Base-by-base conservation (phyloP, 2,113 vertebrate genomes). In the Delphinapterus leucas region DNA sequence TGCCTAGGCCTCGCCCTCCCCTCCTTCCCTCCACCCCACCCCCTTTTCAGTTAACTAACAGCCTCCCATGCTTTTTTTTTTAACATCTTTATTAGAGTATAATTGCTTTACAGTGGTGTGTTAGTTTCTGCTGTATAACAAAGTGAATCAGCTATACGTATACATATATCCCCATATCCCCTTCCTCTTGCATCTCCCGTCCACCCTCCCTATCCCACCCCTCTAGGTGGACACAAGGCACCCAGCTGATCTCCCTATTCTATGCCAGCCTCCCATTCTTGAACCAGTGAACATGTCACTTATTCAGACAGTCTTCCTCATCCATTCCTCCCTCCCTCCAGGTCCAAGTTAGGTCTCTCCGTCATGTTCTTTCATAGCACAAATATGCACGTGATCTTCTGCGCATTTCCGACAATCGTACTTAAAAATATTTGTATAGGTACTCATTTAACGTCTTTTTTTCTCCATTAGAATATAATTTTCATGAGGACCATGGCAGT, bases 21-120 rank as follows among this genome's bases (percentile, higher is more conserved):
- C n/a, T 21, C 0, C 14, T n/a, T 1, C 79, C 33, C 21, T 25
- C 38, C 21, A 36, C 4, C 14, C n/a, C 1, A 49, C 3, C n/a
- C 3, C 6, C 17, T 41, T 90, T 74, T 36, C 73, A 21, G 8
- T 1, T 58, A 21, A 41, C 55, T 71, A 17, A 18, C 26, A 33
- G 9, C 25, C n/a, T 44, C 23, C 23, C 47, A 28, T 26, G 11
- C 49, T 80, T 80, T 20, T 23, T 60, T 60, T 60, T 60, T 60
- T 6, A 53, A 17, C 53, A 53, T 53, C 53, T 17, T 53, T 53
- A 53, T 53, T 53, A 5, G 53, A 53, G 53, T 53, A 53, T 17
- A 53, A 53, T 53, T 53, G 49, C 49, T 53, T 53, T 53, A 17
- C 49, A 53, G 14, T 53, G 49, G 49, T 49, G 49, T 49, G 49